Evolutionary conservation across 2,797 vertebrate species (phyloP).

Genomic region (Hapalemur alaotrensis): DNA sequence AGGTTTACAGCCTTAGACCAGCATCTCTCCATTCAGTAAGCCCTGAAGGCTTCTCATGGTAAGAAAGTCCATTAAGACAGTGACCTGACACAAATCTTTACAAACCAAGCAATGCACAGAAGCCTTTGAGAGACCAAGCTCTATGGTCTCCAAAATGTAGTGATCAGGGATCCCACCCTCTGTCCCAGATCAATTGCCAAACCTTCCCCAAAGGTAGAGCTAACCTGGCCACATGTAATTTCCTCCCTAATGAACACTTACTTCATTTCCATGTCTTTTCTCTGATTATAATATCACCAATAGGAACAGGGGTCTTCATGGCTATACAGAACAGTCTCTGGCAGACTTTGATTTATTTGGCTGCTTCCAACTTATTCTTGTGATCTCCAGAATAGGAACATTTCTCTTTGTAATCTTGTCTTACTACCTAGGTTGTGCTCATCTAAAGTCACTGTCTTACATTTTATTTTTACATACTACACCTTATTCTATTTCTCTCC

Average conservation of each 20-base stretch:
- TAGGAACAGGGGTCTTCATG: neutral
- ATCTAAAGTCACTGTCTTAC: neutral
- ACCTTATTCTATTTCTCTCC: neutral
- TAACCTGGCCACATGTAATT: neutral
- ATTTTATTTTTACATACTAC: conserved; percentile 23
- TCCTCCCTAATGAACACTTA: neutral
- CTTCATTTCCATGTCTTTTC: neutral
- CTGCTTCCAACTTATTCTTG: neutral
- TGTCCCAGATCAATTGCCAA: neutral
- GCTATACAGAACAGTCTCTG: neutral
- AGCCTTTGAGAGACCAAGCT: neutral
- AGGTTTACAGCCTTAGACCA: neutral
- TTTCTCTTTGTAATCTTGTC: conserved; percentile 3
- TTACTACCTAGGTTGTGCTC: neutral
- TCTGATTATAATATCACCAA: neutral
- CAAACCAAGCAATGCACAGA: neutral
- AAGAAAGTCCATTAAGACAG: neutral
- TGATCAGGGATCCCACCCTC: neutral
- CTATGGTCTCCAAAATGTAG: neutral
- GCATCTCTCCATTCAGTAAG: neutral
- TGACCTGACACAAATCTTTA: neutral
- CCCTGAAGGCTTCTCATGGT: neutral
- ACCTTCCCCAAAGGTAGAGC: neutral
- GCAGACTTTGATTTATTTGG: neutral
- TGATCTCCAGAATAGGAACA: neutral